Base-by-base conservation (phyloP, 2,888 invertebrate species). In the Sarcophaga rosellei region DNA sequence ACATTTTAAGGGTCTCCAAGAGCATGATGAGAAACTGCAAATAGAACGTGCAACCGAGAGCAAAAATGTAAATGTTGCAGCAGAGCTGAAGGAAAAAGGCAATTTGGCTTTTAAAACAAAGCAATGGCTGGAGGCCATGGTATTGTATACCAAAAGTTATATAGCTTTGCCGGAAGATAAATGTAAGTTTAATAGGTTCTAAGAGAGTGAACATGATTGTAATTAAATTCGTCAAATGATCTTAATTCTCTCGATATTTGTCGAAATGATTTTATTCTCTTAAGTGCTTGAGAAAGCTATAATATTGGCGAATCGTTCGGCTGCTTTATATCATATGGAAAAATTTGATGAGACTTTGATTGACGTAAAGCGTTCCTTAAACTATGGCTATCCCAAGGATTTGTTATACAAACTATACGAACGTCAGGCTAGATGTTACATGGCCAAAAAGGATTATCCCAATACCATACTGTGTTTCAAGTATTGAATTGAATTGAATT, bases 291-390 rank as follows among this genome's bases (percentile, higher is more conserved):
- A 96, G 77, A 92, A 96, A 4, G 94, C 96, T 0, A 95, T 97
- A 62, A 94, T 96, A 6, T 94, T 96, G 88, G 97, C 97, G 0
- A 98, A 97, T 92, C 95, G 97, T 12, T 97, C 97, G 47, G 97
- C 97, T 0, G 95, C 96, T 0, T 94, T 97, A 59, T 96, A 96
- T 90, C 96, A 97, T 90, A 92, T 97, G 91, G 94, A 95, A 85
- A 95, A 95, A 88, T 95, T 95, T 90, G 95, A 96, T 87, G 94
- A 95, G 68, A 95, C 96, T 0, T 91, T 98, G 61, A 94, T 94
- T 11, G 97, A 98, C 90, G 95, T 96, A n/a, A 94, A 95, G 72
- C 94, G 96, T 80, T 95, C 96, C 17, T 91, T 96, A 1, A 93
- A 94, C 12, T 88, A 90, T 44, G 95, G 95, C 12, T 97, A 97